A percentile compares a stretch with the other conserved stretches of the same genome.
Conservation (phyloP, 2,113 vertebrate species). For the Calidris pygmaea region DNA sequence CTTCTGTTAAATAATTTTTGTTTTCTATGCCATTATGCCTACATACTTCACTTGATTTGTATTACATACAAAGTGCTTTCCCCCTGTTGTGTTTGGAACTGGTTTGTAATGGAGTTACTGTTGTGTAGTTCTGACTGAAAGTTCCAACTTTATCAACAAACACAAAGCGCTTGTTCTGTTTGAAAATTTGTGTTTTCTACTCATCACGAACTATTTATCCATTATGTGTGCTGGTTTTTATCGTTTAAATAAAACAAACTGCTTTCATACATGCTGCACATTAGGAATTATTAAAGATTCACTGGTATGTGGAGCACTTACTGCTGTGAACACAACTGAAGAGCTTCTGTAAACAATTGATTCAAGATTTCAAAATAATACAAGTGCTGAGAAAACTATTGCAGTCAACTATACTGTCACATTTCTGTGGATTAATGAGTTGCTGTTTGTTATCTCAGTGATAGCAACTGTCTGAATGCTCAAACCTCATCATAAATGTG, state of each 20-base stretch:
- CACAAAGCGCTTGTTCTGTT: constrained; percentile 1
- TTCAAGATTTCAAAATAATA: constrained; percentile 35
- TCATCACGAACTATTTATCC: not conserved
- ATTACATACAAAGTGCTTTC: not conserved
- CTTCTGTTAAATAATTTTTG: constrained; percentile 63
- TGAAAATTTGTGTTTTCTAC: not conserved
- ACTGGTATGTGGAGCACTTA: constrained; percentile 34
- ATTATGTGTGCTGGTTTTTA: not conserved
- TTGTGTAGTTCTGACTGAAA: constrained; percentile 13
- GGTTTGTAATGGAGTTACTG: not conserved
- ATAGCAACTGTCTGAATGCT: not conserved
- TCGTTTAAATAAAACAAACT: not conserved
- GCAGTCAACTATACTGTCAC: not conserved
- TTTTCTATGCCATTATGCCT: constrained; percentile 51
- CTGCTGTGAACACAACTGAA: constrained; percentile 52
- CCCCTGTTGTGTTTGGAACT: constrained; percentile 15
- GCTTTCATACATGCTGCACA: not conserved
- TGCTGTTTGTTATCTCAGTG: constrained; percentile 2
- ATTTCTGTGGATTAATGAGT: constrained; percentile 18
- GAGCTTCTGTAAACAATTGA: constrained; percentile 59
- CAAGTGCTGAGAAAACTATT: constrained; percentile 25
- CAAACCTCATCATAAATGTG: not conserved
- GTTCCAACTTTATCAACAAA: not conserved
- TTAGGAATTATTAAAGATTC: constrained; percentile 7
- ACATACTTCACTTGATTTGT: constrained; percentile 34